A percentile compares a stretch with the other conserved stretches of the same genome.
phyloP scores from a whole-genome alignment of 2,797 vertebrate genomes.

The Lophotriccus pileatus region DNA sequence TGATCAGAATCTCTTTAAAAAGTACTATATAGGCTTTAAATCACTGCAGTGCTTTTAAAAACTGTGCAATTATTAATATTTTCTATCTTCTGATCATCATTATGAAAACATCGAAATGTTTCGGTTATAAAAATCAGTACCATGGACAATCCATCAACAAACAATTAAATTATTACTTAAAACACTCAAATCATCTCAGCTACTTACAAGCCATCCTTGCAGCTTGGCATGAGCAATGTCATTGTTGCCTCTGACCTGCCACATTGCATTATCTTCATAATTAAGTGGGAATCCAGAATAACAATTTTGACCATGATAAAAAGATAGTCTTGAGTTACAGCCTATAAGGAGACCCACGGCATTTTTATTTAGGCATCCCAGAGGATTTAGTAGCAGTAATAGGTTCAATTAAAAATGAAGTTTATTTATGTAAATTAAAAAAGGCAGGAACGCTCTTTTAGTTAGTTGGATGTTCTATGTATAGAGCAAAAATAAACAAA shows the following conservation, averaged over 20 bases:
- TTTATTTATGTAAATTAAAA: neutral
- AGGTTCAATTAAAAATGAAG: neutral
- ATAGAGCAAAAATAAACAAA: neutral
- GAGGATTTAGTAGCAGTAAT: neutral
- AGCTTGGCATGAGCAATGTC: neutral
- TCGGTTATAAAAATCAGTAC: neutral
- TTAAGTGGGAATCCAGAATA: neutral
- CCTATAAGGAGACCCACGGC: neutral
- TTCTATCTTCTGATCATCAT: neutral
- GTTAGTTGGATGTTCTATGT: neutral
- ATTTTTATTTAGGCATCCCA: neutral
- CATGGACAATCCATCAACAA: neutral
- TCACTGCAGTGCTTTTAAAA: neutral
- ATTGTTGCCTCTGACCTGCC: neutral
- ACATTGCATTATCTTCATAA: constrained; percentile 35
- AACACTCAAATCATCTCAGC: constrained; percentile 9
- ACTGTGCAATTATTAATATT: neutral
- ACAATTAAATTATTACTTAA: neutral
- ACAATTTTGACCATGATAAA: neutral
- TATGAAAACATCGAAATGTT: neutral
- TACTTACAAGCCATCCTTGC: neutral
- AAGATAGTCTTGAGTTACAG: neutral
- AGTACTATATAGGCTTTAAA: neutral
- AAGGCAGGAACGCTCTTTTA: neutral
- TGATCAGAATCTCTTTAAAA: neutral